phyloP scores from a whole-genome alignment of 2,888 invertebrate genomes.

The Synergus gifuensis region DNA sequence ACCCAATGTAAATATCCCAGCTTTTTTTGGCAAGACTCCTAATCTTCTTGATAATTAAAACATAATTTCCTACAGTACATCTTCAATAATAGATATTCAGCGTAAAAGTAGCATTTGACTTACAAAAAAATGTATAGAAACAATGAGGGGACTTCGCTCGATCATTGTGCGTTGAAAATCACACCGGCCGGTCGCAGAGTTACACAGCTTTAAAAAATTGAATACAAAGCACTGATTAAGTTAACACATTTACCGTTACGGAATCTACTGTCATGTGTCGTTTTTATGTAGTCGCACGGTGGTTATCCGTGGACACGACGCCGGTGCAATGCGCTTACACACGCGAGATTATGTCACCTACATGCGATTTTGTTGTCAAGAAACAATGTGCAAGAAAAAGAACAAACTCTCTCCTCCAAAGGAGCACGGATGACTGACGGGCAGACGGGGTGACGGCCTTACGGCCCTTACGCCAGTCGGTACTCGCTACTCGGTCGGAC shows the following conservation, averaged over 20 bases:
- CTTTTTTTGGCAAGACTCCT: too few species aligned
- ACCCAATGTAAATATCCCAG: too few species aligned
- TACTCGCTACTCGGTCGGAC: too few species aligned
- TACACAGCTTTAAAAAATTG: background rate
- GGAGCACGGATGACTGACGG: background rate
- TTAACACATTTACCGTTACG: constrained; percentile 3
- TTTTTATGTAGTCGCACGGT: background rate
- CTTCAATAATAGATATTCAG: background rate
- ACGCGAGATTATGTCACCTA: constrained; percentile 9
- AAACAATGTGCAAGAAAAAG: background rate
- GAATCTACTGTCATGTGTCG: background rate
- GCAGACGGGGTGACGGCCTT: background rate
- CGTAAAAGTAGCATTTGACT: background rate
- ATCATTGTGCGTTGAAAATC: background rate
- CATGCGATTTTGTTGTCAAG: constrained; percentile 10
- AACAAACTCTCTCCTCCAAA: background rate
- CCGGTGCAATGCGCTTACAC: background rate
- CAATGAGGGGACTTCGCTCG: background rate
- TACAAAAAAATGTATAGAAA: background rate
- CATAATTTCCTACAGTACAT: background rate
- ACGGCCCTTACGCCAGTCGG: too few species aligned
- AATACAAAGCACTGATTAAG: background rate
- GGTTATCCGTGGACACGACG: background rate
- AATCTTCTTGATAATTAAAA: background rate
- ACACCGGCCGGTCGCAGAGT: constrained; percentile 1